These are phyloP conservation scores for Palythoa grandiflora DNA, from an alignment of 92 coral and sea anemone species.

Conservation along the genomic window DNA sequence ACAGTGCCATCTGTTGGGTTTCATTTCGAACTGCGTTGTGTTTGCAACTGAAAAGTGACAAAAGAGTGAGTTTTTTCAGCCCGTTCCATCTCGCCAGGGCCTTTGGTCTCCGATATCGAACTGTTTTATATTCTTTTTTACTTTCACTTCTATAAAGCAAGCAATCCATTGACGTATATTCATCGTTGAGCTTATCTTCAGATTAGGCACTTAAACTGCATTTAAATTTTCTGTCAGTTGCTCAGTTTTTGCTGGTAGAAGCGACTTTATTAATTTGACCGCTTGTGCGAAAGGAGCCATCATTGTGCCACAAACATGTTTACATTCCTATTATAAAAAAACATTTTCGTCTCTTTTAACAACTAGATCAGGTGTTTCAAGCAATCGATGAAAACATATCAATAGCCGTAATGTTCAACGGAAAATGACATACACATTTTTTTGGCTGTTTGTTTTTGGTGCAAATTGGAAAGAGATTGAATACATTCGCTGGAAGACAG, in stretches of 20 bases:
- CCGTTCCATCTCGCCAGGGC: neutral
- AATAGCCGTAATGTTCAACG: constrained; percentile 56
- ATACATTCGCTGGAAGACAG: constrained; percentile 47
- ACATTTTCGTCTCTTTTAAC: constrained; percentile 69
- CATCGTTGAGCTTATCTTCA: constrained; percentile 19
- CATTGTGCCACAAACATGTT: constrained; percentile 55
- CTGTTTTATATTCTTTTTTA: constrained; percentile 8
- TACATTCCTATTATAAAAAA: constrained; percentile 67
- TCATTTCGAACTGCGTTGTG: constrained; percentile 58
- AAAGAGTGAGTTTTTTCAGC: constrained; percentile 30
- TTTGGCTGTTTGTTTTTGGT: constrained; percentile 55
- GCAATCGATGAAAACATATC: constrained; percentile 49
- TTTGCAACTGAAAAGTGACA: constrained; percentile 28
- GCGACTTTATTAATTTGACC: constrained; percentile 58
- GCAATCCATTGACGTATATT: neutral
- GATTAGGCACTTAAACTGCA: neutral
- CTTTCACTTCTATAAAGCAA: neutral
- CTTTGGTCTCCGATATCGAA: neutral
- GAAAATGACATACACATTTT: constrained; percentile 40
- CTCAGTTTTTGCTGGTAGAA: constrained; percentile 48
- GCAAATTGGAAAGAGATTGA: constrained; percentile 51
- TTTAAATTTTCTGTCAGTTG: constrained; percentile 14
- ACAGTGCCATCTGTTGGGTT: constrained; percentile 73
- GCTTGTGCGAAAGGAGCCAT: constrained; percentile 67
- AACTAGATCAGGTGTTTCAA: constrained; percentile 75